phyloP scores from a whole-genome alignment of 2,113 vertebrate genomes.

The Hiodon alosoides region DNA sequence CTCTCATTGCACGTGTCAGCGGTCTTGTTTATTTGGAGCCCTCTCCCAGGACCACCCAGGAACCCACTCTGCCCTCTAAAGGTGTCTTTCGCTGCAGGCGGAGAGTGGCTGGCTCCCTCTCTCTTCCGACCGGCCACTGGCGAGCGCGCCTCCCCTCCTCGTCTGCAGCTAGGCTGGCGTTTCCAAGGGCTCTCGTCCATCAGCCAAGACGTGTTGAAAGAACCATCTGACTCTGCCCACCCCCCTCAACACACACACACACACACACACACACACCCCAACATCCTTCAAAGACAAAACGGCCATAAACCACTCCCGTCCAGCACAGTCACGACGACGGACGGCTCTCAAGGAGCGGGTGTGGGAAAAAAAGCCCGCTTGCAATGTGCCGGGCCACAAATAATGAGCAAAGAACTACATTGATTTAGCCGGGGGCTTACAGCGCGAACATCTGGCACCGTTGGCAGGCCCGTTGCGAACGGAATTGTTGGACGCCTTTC shows the following conservation, averaged over 20 bases:
- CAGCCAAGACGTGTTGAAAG: conserved; percentile 10
- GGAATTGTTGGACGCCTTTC: conserved; percentile 91
- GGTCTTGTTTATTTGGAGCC: not conserved
- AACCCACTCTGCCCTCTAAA: not conserved
- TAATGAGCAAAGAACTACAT: conserved; percentile 92
- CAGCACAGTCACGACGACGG: conserved; percentile 14
- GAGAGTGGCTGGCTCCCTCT: too few species aligned
- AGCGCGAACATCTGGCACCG: conserved; percentile 98
- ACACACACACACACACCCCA: not conserved
- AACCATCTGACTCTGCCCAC: conserved; percentile 13
- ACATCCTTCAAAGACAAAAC: conserved; percentile 4
- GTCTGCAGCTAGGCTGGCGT: not conserved
- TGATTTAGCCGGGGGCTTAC: conserved; percentile 95
- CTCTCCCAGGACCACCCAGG: not conserved
- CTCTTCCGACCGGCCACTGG: not conserved
- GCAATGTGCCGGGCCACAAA: conserved; percentile 85
- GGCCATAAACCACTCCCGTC: conserved; percentile 10
- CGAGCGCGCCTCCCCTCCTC: not conserved
- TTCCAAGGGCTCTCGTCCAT: conserved; percentile 2
- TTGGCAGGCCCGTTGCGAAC: conserved; percentile 90
- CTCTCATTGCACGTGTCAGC: not conserved
- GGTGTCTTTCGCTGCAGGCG: too few species aligned
- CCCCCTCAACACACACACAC: conserved; percentile 3
- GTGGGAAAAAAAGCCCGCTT: conserved; percentile 35
- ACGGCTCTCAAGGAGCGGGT: not conserved